Evolutionary conservation across 2,113 vertebrate genomes (phyloP).

Genomic region (Tachysurus vachellii): DNA sequence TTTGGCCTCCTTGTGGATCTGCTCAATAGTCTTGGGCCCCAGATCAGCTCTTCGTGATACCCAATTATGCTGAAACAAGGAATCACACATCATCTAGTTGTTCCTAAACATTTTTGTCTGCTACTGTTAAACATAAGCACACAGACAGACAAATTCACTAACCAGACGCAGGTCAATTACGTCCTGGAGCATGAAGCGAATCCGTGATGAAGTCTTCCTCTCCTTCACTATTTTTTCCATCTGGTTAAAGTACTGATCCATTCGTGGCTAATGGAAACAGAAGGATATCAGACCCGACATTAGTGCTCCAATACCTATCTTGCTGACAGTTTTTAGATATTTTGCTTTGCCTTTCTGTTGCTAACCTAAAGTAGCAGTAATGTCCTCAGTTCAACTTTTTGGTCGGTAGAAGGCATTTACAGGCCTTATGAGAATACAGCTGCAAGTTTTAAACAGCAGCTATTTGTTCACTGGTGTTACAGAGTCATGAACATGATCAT

Average conservation of each 20-base stretch:
- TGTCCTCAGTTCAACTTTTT: not conserved
- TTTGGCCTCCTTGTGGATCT: slow-evolving; percentile 98
- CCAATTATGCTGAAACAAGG: slow-evolving; percentile 87
- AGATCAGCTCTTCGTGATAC: slow-evolving; percentile 92
- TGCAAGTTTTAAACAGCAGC: slow-evolving; percentile 8
- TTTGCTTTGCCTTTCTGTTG: not conserved
- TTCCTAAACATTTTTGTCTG: not conserved
- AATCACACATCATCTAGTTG: not conserved
- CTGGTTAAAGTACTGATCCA: slow-evolving; percentile 98
- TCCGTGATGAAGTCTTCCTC: slow-evolving; percentile 94
- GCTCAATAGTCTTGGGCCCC: slow-evolving; percentile 96
- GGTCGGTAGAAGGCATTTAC: slow-evolving; percentile 15
- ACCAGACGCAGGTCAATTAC: slow-evolving; percentile 94
- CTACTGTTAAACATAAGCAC: not conserved
- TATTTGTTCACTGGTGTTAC: not conserved
- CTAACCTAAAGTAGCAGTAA: not conserved
- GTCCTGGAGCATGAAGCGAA: slow-evolving; percentile 98
- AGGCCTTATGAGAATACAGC: not conserved
- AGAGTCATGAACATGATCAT: not conserved
- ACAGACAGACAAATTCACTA: slow-evolving; percentile 58
- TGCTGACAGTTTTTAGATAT: not conserved
- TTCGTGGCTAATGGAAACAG: slow-evolving; percentile 80
- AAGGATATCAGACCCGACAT: not conserved
- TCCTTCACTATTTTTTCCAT: slow-evolving; percentile 99
- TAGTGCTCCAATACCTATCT: not conserved